Conservation (phyloP, 1,140 invertebrate genomes). For the Trachelipus rathkii region DNA sequence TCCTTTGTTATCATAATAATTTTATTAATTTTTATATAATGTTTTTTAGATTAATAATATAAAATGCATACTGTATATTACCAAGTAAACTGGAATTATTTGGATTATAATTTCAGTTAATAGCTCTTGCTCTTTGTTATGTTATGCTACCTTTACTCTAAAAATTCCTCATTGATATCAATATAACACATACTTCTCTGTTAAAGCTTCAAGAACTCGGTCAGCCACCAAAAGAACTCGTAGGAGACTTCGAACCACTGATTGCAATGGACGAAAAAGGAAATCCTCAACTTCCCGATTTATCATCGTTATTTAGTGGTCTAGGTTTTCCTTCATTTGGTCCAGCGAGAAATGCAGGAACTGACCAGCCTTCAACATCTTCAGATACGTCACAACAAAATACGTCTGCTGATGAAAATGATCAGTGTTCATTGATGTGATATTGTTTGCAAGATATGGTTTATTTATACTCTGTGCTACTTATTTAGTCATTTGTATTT, state of each 20-base stretch:
- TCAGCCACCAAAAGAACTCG: background rate
- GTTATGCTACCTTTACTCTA: too few relatives aligned
- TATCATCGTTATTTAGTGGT: background rate
- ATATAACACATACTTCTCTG: too few relatives aligned
- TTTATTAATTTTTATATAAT: too few relatives aligned
- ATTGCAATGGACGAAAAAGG: background rate
- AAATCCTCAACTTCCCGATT: background rate
- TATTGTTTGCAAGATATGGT: background rate
- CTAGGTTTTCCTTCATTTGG: background rate
- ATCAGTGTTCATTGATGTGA: background rate
- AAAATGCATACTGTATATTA: too few relatives aligned
- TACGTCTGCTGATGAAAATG: background rate
- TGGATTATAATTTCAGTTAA: too few relatives aligned
- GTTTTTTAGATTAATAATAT: too few relatives aligned
- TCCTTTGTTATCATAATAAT: too few relatives aligned
- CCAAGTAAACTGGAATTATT: too few relatives aligned
- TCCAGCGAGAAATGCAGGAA: background rate
- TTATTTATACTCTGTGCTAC: background rate
- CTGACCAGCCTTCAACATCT: background rate
- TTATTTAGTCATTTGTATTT: background rate
- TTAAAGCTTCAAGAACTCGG: conserved; percentile 3
- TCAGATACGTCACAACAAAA: too few relatives aligned
- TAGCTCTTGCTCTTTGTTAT: too few relatives aligned
- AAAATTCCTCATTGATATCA: too few relatives aligned
- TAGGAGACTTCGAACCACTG: background rate